Base-by-base conservation (phyloP, 2,113 vertebrate genomes). In the Poicephalus gulielmi region DNA sequence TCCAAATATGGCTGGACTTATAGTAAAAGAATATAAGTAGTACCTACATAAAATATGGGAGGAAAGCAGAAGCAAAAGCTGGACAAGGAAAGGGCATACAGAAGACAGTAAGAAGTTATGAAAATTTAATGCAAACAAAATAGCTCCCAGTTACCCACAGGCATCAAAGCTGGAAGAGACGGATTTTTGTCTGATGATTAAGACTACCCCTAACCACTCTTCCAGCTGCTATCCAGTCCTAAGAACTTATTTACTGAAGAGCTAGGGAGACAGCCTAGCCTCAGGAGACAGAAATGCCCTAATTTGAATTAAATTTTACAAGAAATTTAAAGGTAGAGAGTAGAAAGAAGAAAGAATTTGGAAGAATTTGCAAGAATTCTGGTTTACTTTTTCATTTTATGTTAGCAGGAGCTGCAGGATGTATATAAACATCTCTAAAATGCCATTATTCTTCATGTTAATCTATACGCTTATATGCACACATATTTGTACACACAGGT, bases 41-140 rank as follows among this genome's bases (percentile, higher is more conserved):
- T 66, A 39, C 11, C 3, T 47, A 35, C 5, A 13, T 44, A 30
- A 74, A 81, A 64, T 78, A 11, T 76, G 6, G 7, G 11, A 75
- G 14, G 28, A 86, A 93, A 78, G 39, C 25, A 67, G 44, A 70
- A 92, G 46, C 2, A 81, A 31, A 39, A 35, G 15, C 35, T 87
- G 18, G 28, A 66, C 50, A 13, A 82, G 35, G 22, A 74, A 84
- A 83, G 17, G 20, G 11, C 37, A 75, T 84, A 30, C 27, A 87
- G 60, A 92, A 91, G 20, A 33, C 76, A 71, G 27, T 31, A 79
- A 74, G 31, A 95, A 96, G 37, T 68, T 9, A 59, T 84, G 77
- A 15, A 94, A 76, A 92, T 83, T 73, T 86, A 90, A 86, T 83
- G 33, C 27, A 92, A 92, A 89, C 74, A 81, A 95, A 91, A 91